phyloP scores from a whole-genome alignment of 2,888 invertebrate species.

The Hemithea aestivaria region DNA sequence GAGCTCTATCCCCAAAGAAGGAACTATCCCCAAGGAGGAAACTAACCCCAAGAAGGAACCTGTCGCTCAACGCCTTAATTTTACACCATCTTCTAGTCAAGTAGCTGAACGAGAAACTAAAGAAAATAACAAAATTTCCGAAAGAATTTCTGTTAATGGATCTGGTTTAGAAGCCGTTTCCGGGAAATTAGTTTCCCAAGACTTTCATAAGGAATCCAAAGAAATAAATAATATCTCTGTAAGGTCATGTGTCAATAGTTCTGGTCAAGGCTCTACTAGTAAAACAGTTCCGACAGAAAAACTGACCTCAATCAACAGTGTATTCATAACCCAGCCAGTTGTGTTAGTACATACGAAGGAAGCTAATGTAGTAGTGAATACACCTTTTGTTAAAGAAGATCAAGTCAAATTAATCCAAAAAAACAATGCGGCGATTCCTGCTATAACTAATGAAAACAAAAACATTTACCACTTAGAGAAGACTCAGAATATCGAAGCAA shows the following conservation, averaged over 20 bases:
- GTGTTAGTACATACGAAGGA: conserved; percentile 32
- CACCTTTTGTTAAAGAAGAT: conserved; percentile 10
- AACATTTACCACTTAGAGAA: conserved; percentile 4
- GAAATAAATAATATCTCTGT: no score
- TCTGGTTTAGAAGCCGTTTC: no score
- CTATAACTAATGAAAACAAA: background rate
- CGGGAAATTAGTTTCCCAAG: background rate
- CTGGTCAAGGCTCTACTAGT: no score
- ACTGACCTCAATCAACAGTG: conserved; percentile 27
- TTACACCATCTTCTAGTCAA: conserved; percentile 3
- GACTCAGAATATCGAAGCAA: conserved; percentile 10
- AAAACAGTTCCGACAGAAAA: background rate
- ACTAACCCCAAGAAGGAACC: conserved; percentile 10
- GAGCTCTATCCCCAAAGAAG: conserved; percentile 23
- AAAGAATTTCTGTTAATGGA: no score
- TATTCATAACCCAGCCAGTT: conserved; percentile 35
- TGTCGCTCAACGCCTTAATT: conserved; percentile 1
- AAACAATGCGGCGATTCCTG: background rate
- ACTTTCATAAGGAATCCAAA: conserved; percentile 3
- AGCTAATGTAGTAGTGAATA: conserved; percentile 24
- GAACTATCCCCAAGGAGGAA: no score
- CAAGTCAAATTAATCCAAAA: conserved; percentile 1
- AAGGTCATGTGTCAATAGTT: no score
- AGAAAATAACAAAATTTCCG: no score
- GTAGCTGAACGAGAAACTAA: background rate